Evolutionary conservation across 2,797 vertebrate genomes (phyloP).

Genomic region (Hylomyscus alleni): DNA sequence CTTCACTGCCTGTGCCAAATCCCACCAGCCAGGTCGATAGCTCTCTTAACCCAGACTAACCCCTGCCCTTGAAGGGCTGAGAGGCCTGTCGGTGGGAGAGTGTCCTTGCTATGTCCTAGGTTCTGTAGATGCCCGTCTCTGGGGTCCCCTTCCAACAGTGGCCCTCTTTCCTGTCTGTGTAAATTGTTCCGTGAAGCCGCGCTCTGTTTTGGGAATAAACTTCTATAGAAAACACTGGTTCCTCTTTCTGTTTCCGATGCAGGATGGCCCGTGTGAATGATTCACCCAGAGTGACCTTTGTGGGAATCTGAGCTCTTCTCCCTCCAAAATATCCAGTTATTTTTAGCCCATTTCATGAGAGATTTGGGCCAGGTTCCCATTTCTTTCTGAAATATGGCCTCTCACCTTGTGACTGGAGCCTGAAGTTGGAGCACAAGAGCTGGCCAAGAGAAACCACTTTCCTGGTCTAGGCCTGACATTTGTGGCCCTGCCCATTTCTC

Average conservation of each 20-base stretch:
- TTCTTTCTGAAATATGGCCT: constrained; percentile 49
- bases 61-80: constrained; percentile 46
- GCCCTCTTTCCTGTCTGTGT: constrained; percentile 85
- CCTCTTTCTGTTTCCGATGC: constrained; percentile 41
- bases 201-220: constrained; percentile 92
- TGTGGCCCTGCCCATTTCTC: not conserved
- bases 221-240: constrained; percentile 86
- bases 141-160: constrained; percentile 70
- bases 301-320: constrained; percentile 24
- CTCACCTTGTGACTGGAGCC: not conserved
- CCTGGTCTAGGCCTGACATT: not conserved
- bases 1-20: constrained; percentile 79
- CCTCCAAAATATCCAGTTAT: constrained; percentile 56
- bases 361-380: constrained; percentile 30
- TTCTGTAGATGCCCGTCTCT: constrained; percentile 83
- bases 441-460: not conserved
- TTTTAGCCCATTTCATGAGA: constrained; percentile 72
- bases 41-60: constrained; percentile 56
- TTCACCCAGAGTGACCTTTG: constrained; percentile 55
- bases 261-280: not conserved
- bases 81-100: constrained; percentile 30
- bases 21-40: constrained; percentile 63
- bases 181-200: constrained; percentile 90
- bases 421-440: not conserved
- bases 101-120: constrained; percentile 83